These are phyloP conservation scores for Cladopsammia gracilis DNA, from an alignment of 64 coral and sea anemone genomes.

Conservation along the genomic window DNA sequence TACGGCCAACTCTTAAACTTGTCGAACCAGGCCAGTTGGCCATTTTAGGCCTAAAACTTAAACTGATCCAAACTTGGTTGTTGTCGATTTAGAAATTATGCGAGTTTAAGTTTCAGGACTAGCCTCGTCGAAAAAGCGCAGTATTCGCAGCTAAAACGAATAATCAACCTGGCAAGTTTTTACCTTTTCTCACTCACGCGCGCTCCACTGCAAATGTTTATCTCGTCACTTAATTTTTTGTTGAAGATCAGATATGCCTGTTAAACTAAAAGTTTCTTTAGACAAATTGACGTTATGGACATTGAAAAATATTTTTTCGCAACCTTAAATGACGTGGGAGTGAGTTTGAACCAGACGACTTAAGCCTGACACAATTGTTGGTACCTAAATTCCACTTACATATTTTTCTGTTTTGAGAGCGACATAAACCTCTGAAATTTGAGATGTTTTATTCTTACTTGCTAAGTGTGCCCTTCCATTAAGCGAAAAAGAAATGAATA, in stretches of 20 bases:
- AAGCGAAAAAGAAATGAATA: conserved; percentile 50
- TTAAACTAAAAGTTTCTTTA: not conserved
- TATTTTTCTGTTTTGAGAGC: conserved; percentile 19
- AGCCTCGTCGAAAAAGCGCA: not conserved
- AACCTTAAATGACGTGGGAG: not conserved
- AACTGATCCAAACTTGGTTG: not conserved
- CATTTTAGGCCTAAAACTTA: not conserved
- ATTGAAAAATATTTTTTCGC: not conserved
- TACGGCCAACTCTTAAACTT: not conserved
- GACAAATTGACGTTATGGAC: not conserved
- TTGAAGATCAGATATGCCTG: conserved; percentile 35
- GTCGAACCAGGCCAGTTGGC: not conserved
- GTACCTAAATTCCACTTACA: conserved; percentile 15
- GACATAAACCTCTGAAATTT: conserved; percentile 12
- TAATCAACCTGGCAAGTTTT: not conserved
- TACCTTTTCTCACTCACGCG: not conserved
- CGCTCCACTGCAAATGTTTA: not conserved
- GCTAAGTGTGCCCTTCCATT: conserved; percentile 41
- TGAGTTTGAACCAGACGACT: not conserved
- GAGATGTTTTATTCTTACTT: conserved; percentile 23
- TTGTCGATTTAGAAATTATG: not conserved
- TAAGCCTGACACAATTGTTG: not conserved
- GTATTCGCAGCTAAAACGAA: not conserved
- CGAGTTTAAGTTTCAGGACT: not conserved
- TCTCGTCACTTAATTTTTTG: conserved; percentile 43